Evolutionary conservation across 2,797 vertebrate species (phyloP), one percentile per base, ranked within the genome.

Genomic region (Sylvia borin): DNA sequence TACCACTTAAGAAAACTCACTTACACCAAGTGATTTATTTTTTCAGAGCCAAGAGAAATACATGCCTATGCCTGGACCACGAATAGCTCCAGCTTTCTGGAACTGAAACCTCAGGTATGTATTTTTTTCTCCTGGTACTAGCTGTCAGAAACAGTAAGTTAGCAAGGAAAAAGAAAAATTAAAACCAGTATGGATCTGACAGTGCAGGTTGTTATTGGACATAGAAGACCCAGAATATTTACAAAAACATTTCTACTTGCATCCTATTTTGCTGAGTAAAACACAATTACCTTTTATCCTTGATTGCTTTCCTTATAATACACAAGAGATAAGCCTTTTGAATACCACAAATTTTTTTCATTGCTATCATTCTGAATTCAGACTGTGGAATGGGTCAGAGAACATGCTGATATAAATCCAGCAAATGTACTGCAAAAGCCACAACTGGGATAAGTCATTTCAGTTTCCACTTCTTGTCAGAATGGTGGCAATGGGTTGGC

Each of bases 331-430:
- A 95, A 94, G 85, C 82, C 57, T 88, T 91, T 71, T 62, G 85
- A 96, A 97, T 94, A 47, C 96, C 96, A 93, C 29, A 54, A 3
- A 96, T 95, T 74, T 94, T 96, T 96, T 95, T 94, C 92, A 94
- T 96, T 96, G 87, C 77, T 96, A 58, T 94, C 93, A 96, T 94
- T 96, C 95, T 93, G 72, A 72, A 62, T 90, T 88, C 65, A 75
- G 68, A 43, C 72, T 16, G 57, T 62, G 76, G 89, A 92, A 88
- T 32, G 70, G 85, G 38, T 68, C 76, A 72, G 91, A 85, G 61
- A 93, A 72, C 51, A 61, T 25, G 48, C 54, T 42, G 36, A 55
- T 76, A 73, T 38, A 92, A 95, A 90, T 32, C 43, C 89, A 91
- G 61, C 61, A 89, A 73, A 89, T 0, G 15, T 16, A 42, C 75